phyloP scores from a whole-genome alignment of 1,140 invertebrate genomes.

The Kradibia gibbosae region DNA sequence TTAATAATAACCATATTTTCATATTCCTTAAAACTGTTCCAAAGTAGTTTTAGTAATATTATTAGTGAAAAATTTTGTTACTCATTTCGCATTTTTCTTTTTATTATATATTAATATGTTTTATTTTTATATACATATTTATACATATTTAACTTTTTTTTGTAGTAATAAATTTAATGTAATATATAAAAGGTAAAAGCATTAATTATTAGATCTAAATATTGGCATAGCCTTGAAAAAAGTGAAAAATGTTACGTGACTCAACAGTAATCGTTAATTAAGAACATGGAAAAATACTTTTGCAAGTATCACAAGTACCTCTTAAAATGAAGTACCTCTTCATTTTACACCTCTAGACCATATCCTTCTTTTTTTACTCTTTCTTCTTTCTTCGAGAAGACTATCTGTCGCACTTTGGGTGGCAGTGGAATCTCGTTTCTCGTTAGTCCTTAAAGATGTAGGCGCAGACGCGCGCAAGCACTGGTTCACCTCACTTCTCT shows the following conservation, averaged over 20 bases:
- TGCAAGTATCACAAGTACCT: conserved; percentile 25
- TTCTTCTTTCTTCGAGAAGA: conserved; percentile 10
- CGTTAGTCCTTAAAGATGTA: conserved; percentile 57
- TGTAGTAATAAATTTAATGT: too few relatives aligned
- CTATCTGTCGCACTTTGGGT: conserved; percentile 57
- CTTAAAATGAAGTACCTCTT: conserved; percentile 47
- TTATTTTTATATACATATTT: too few relatives aligned
- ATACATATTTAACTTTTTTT: too few relatives aligned
- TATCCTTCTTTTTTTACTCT: conserved; percentile 5
- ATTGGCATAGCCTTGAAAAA: too few relatives aligned
- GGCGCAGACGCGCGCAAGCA: conserved; percentile 43
- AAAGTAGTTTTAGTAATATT: too few relatives aligned
- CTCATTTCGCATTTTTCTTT: too few relatives aligned
- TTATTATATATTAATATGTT: too few relatives aligned
- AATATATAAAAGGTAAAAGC: too few relatives aligned
- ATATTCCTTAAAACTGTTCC: too few relatives aligned
- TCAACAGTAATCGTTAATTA: conserved; percentile 30
- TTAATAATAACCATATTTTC: too few relatives aligned
- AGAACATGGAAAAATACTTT: background rate
- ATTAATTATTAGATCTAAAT: too few relatives aligned
- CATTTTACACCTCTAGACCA: conserved; percentile 45
- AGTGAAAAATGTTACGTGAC: background rate
- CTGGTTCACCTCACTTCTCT: background rate
- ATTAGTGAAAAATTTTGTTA: too few relatives aligned
- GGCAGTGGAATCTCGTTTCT: conserved; percentile 63